Base-by-base conservation (phyloP, 2,113 vertebrate genomes). In the Pelecanoides urinatrix region DNA sequence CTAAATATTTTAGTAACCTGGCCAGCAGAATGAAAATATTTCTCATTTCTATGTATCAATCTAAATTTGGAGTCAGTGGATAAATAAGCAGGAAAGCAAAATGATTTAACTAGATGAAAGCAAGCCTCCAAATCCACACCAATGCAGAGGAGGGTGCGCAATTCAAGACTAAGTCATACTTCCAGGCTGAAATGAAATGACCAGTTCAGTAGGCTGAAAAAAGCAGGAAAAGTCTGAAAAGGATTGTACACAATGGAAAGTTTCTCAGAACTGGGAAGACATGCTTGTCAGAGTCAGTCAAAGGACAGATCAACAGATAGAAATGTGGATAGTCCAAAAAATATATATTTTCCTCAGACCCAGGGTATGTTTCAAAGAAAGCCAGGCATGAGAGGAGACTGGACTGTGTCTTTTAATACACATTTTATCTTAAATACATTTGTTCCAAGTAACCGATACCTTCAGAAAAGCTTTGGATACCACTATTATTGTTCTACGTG, bases 1-100 rank as follows among this genome's bases (percentile, higher is more conserved):
- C 19, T 74, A 86, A 88, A 80, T 73, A 92, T 86, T 86, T 95
- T 22, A 91, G n/a, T 38, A 80, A 86, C 36, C 21, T 45, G 19
- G 4, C 9, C 44, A 56, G 9, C 11, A 89, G 44, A 20, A 59
- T 74, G 6, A 93, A 95, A 94, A 67, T 68, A 49, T 71, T 94
- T 95, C 70, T 72, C 20, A 32, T 68, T 50, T 83, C 30, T 61
- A 21, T 42, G 5, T 58, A 36, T 66, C 68, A 11, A 45, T 68
- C 18, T 62, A 78, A 75, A 78, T 85, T 75, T 71, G 40, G 27
- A 80, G 27, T 32, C 36, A 38, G 27, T 90, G 61, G 16, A 83
- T n/a, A 65, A 90, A 86, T 25, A 66, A 70, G 5, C 4, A 90
- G 44, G 19, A 93, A 84, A 80, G 18, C 9, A 70, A 79, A 79